phyloP scores from a whole-genome alignment of 2,797 vertebrate genomes.

The Myotis findleyi region DNA sequence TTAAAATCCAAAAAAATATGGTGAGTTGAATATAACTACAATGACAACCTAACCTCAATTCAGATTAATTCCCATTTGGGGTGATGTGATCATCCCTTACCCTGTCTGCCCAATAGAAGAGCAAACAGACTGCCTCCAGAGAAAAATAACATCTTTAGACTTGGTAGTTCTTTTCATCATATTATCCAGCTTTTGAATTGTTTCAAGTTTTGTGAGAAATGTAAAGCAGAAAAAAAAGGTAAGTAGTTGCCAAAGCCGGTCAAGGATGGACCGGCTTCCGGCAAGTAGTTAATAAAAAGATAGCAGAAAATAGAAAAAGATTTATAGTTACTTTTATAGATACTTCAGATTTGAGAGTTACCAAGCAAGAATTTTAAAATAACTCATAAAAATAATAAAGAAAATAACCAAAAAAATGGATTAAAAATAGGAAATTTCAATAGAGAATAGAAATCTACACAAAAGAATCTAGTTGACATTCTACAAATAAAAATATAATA shows the following conservation, averaged over 20 bases:
- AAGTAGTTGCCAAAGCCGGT: not conserved
- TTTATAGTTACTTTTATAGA: not conserved
- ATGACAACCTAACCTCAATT: fast-evolving
- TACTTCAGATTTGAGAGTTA: not conserved
- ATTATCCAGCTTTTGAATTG: not conserved
- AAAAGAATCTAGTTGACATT: not conserved
- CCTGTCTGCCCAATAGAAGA: fast-evolving
- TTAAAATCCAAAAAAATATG: not conserved
- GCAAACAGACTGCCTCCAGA: fast-evolving
- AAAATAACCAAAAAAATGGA: not conserved
- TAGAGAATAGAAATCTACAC: not conserved
- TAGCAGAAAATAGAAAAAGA: not conserved
- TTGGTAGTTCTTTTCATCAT: not conserved
- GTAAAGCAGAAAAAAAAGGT: not conserved
- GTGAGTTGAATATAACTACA: fast-evolving
- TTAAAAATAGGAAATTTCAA: not conserved
- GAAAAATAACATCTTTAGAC: too few relatives aligned
- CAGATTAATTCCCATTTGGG: fast-evolving
- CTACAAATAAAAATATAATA: not conserved
- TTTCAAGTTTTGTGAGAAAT: not conserved
- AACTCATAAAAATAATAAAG: not conserved
- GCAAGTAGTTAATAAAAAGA: not conserved
- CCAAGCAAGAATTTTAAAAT: not conserved
- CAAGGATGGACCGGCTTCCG: too few relatives aligned
- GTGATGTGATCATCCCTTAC: fast-evolving